Evolutionary conservation across 2,797 vertebrate species (phyloP).

Genomic region (Scomberomorus guttatus): DNA sequence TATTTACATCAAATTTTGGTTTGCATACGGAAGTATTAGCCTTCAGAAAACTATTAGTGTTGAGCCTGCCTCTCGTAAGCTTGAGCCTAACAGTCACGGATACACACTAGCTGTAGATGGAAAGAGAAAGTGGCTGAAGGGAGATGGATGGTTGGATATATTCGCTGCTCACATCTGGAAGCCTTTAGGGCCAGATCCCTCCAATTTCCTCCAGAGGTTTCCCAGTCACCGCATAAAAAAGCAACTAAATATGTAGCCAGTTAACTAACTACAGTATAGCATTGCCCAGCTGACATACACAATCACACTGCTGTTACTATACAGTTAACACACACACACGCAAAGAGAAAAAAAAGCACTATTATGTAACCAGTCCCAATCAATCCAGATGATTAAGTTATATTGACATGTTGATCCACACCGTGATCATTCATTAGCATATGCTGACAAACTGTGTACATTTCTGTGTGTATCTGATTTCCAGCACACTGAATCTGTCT

Average conservation of each 20-base stretch:
- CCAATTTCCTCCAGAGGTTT: slow-evolving; percentile 48
- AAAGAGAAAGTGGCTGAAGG: slow-evolving; percentile 29
- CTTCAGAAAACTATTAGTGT: background rate
- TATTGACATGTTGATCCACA: slow-evolving; percentile 22
- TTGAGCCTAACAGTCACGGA: background rate
- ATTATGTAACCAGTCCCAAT: slow-evolving; percentile 28
- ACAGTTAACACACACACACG: background rate
- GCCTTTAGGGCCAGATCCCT: slow-evolving; percentile 50
- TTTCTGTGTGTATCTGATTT: slow-evolving; percentile 19
- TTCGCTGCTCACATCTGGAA: slow-evolving; percentile 71
- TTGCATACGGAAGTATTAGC: background rate
- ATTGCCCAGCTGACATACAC: background rate
- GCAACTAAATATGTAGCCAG: slow-evolving; percentile 12
- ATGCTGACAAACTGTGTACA: background rate
- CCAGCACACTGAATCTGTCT: slow-evolving; percentile 1
- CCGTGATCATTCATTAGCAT: slow-evolving; percentile 9
- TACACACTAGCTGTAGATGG: background rate
- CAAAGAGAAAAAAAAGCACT: slow-evolving; percentile 14
- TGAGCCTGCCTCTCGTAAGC: background rate
- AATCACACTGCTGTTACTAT: slow-evolving; percentile 3
- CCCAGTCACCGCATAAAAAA: slow-evolving; percentile 15
- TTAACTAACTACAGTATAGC: background rate
- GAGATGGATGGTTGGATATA: slow-evolving; percentile 33
- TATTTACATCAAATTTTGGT: background rate
- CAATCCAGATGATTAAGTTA: slow-evolving; percentile 35